Evolutionary conservation across 2,888 invertebrate species (phyloP).

Genomic region (Microctonus brassicae): DNA sequence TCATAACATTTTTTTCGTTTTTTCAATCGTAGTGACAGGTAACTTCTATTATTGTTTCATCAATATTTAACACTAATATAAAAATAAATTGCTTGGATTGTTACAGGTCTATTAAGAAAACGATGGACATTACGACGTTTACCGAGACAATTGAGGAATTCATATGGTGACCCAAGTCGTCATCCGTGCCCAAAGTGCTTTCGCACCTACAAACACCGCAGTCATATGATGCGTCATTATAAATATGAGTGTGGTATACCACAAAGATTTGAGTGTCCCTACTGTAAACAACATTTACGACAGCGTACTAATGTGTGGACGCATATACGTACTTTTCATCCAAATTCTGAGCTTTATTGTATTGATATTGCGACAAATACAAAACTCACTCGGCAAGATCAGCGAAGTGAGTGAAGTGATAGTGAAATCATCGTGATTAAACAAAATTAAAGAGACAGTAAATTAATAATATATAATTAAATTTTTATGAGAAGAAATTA

Average conservation of each 20-base stretch:
- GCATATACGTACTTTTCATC: conserved; percentile 63
- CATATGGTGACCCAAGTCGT: conserved; percentile 10
- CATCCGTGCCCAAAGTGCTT: conserved; percentile 28
- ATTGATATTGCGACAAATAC: conserved; percentile 61
- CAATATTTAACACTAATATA: conserved; percentile 2
- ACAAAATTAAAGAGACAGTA: not conserved
- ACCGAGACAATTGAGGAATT: conserved; percentile 8
- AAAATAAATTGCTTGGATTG: conserved; percentile 3
- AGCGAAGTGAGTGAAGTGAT: conserved; percentile 45
- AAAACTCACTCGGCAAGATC: conserved; percentile 52
- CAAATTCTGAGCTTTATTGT: conserved; percentile 60
- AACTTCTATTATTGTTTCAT: not conserved
- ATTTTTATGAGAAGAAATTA: not conserved
- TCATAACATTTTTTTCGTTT: not conserved
- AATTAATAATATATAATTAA: not conserved
- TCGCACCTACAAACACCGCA: conserved; percentile 73
- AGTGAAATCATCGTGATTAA: not conserved
- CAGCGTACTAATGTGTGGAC: conserved; percentile 65
- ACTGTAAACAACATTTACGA: conserved; percentile 64
- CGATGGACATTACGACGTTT: not conserved
- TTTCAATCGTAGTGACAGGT: not conserved
- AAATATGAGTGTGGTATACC: conserved; percentile 68
- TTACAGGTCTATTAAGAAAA: conserved; percentile 8
- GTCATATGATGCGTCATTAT: conserved; percentile 75
- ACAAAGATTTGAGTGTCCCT: conserved; percentile 66